Conservation (phyloP, 2,113 vertebrate species). For the Choloepus hoffmanni region DNA sequence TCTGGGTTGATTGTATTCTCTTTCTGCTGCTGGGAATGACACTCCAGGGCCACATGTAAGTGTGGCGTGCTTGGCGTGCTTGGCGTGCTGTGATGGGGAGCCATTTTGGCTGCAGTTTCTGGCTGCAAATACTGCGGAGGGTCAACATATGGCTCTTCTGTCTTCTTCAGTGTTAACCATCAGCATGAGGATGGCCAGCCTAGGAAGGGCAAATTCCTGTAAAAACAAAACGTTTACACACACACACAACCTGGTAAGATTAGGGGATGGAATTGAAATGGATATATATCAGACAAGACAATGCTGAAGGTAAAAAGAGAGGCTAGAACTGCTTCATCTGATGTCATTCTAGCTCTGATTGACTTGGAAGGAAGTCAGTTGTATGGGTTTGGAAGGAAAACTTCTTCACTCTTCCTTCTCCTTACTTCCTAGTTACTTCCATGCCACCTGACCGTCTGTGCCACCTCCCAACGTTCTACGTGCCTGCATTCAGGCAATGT, state of each 20-base stretch:
- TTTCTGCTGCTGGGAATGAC: background rate
- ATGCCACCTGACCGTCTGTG: no score
- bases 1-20: background rate
- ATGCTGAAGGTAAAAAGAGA: background rate
- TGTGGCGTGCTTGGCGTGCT: background rate
- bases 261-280: background rate
- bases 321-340: background rate
- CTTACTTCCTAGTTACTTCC: background rate
- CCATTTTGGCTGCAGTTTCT: slow-evolving; percentile 42
- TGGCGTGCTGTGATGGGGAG: background rate
- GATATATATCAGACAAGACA: background rate
- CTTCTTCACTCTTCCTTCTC: background rate
- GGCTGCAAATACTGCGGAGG: background rate
- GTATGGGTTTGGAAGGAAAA: background rate
- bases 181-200: background rate
- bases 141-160: background rate
- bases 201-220: background rate
- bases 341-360: background rate
- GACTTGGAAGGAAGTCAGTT: no score
- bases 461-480: background rate
- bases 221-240: background rate
- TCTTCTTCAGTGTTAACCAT: slow-evolving; percentile 6
- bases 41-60: background rate
- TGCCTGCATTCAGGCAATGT: background rate
- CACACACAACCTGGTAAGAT: background rate